phyloP scores from a whole-genome alignment of 2,888 invertebrate genomes.

The Aromia moschata region DNA sequence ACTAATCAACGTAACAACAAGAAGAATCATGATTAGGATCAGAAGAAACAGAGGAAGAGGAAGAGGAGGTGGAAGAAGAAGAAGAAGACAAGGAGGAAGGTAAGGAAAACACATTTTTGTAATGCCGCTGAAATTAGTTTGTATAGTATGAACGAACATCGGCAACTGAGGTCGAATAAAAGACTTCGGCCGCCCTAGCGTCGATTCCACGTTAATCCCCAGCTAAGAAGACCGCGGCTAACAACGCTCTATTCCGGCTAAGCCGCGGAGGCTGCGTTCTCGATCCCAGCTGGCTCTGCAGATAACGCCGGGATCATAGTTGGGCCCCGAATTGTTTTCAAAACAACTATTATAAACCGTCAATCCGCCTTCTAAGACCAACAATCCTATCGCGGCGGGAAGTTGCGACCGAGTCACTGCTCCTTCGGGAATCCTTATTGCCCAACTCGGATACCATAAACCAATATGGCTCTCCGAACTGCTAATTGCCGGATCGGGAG shows the following conservation, averaged over 20 bases:
- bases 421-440: slow-evolving; percentile 41
- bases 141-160: too few species aligned
- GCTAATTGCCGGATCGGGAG: slow-evolving; percentile 28
- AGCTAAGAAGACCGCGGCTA: slow-evolving; percentile 42
- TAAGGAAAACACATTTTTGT: too few species aligned
- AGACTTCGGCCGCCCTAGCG: too few species aligned
- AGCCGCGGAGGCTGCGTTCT: slow-evolving; percentile 38
- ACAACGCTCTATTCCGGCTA: slow-evolving; percentile 46
- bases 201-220: slow-evolving; percentile 38
- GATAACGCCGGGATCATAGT: slow-evolving; percentile 49
- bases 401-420: slow-evolving; percentile 19
- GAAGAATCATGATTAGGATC: too few species aligned
- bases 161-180: too few species aligned
- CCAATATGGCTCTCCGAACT: slow-evolving; percentile 33
- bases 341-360: slow-evolving; percentile 48
- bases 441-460: slow-evolving; percentile 40
- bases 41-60: too few species aligned
- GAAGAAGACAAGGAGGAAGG: too few species aligned
- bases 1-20: too few species aligned
- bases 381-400: slow-evolving; percentile 22
- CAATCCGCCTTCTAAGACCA: slow-evolving; percentile 40
- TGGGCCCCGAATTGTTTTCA: slow-evolving; percentile 44
- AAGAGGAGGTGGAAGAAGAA: too few species aligned
- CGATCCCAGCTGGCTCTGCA: slow-evolving; percentile 46
- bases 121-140: too few species aligned